These are phyloP conservation scores for Zaprionus lineosus DNA, from an alignment of 2,888 invertebrate species.

Conservation along the genomic window DNA sequence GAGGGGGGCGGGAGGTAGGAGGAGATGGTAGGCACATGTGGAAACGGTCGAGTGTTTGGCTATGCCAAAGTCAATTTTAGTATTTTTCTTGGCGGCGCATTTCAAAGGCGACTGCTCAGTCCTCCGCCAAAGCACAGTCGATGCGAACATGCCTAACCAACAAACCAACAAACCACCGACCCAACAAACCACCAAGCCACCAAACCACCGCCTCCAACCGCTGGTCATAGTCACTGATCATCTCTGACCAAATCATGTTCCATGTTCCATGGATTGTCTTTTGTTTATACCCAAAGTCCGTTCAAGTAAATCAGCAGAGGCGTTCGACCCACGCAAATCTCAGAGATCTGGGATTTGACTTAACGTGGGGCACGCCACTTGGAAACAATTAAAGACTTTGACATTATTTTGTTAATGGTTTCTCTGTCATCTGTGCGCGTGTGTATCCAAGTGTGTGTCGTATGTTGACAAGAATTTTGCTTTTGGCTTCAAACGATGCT, in stretches of 20 bases:
- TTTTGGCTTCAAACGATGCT: conserved; percentile 11
- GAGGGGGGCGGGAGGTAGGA: background rate
- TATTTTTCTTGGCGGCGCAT: conserved; percentile 65
- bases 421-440: conserved; percentile 6
- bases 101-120: conserved; percentile 41
- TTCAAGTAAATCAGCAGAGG: conserved; percentile 51
- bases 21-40: conserved; percentile 45
- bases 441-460: background rate
- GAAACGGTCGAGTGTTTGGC: conserved; percentile 48
- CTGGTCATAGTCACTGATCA: no score
- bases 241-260: no score
- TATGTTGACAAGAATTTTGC: conserved; percentile 58
- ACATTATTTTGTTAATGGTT: conserved; percentile 68
- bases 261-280: no score
- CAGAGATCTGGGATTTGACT: conserved; percentile 5
- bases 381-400: conserved; percentile 69
- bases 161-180: no score
- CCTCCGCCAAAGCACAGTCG: background rate
- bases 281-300: conserved; percentile 33
- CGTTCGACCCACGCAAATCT: conserved; percentile 58
- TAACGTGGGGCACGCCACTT: conserved; percentile 36
- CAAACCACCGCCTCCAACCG: no score
- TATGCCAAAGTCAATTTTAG: conserved; percentile 66
- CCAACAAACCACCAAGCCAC: no score
- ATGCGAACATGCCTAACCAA: no score